Conservation (phyloP, 2,113 vertebrate genomes). For the Sula dactylatra region DNA sequence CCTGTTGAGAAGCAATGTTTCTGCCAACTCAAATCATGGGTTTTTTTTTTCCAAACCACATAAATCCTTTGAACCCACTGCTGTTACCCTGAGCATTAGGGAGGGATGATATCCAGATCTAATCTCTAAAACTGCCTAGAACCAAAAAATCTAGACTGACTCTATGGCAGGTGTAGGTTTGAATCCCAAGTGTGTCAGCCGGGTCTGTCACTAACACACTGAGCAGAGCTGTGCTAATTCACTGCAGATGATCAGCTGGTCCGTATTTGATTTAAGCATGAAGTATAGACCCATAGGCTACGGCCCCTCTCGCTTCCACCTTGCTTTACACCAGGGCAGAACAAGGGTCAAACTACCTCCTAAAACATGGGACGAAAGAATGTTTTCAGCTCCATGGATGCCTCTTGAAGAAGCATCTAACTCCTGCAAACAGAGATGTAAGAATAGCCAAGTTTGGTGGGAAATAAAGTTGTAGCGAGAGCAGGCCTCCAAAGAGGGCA, state of each 20-base stretch:
- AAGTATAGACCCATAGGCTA: not conserved
- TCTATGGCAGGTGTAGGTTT: not conserved
- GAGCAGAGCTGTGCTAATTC: not conserved
- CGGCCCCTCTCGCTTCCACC: not conserved
- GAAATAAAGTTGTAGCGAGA: not conserved
- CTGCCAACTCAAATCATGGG: not conserved
- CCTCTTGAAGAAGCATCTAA: not conserved
- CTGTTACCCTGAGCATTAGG: not conserved
- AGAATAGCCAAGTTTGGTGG: not conserved
- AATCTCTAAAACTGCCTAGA: not conserved
- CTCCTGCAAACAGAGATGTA: rapidly evolving
- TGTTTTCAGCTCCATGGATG: not conserved
- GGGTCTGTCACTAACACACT: not conserved
- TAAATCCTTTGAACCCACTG: not conserved
- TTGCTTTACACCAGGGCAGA: not conserved
- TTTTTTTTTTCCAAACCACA: not conserved
- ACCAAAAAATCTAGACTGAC: not conserved
- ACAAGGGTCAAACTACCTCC: not conserved
- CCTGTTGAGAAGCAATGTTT: not conserved
- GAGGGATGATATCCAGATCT: not conserved
- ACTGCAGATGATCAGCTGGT: not conserved
- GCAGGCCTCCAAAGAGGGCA: not conserved
- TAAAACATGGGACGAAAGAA: not conserved
- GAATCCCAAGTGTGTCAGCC: too few species aligned
- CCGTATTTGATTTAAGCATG: not conserved